These are phyloP conservation scores for Noctua pronuba DNA, from an alignment of 2,888 invertebrate species.

Conservation along the genomic window DNA sequence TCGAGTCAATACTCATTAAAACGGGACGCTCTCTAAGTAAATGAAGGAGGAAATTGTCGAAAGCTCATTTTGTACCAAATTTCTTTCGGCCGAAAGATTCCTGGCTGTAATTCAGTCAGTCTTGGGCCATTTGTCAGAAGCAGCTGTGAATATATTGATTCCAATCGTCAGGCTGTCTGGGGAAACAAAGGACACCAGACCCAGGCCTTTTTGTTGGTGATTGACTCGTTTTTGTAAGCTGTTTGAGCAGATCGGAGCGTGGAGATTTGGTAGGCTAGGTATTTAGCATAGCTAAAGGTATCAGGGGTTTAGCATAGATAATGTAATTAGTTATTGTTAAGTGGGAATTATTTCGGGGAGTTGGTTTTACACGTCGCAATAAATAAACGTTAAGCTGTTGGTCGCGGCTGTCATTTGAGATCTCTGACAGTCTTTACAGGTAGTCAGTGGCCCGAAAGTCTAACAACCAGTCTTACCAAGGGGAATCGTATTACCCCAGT, in stretches of 20 bases:
- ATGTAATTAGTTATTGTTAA: background rate
- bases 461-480: no score
- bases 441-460: no score
- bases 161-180: constrained; percentile 42
- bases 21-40: constrained; percentile 39
- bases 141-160: constrained; percentile 68
- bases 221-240: background rate
- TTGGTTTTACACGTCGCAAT: background rate
- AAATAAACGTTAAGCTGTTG: background rate
- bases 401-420: background rate
- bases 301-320: background rate
- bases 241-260: background rate
- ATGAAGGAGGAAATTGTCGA: constrained; percentile 51
- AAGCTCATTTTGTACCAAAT: constrained; percentile 47
- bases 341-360: background rate
- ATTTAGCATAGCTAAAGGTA: background rate
- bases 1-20: constrained; percentile 59
- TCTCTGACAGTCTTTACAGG: background rate
- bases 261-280: background rate
- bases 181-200: constrained; percentile 43
- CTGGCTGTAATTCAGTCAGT: constrained; percentile 51
- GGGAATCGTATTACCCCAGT: no score
- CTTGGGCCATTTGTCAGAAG: constrained; percentile 67
- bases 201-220: constrained; percentile 11
- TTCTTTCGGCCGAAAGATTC: constrained; percentile 52